Percentiles rank a stretch among this genome's conserved stretches.
phyloP scores from a whole-genome alignment of 2,113 vertebrate genomes.

The Xiphophorus hellerii region DNA sequence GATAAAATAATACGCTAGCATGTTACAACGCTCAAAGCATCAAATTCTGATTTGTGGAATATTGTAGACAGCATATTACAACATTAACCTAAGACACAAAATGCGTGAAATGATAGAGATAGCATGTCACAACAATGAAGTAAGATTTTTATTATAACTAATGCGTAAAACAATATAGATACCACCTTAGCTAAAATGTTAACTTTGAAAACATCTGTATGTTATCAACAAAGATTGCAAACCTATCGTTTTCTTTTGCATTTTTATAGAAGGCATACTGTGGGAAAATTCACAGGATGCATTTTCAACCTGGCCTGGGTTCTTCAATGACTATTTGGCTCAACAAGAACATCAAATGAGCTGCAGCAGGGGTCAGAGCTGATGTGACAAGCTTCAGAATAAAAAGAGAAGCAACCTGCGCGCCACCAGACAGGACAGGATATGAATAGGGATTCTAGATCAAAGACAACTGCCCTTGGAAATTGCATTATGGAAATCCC shows the following conservation, averaged over 20 bases:
- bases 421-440: constrained; percentile 66
- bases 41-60: too few species aligned
- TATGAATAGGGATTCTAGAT: constrained; percentile 73
- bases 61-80: too few species aligned
- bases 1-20: too few species aligned
- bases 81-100: too few species aligned
- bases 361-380: constrained; percentile 63
- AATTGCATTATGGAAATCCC: constrained; percentile 78
- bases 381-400: constrained; percentile 62
- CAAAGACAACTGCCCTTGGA: constrained; percentile 77
- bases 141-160: neutral
- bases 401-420: constrained; percentile 61
- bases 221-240: neutral
- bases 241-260: neutral
- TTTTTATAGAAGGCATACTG: constrained; percentile 13
- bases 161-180: neutral
- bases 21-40: too few species aligned
- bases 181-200: neutral
- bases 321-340: constrained; percentile 5
- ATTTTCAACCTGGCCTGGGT: constrained; percentile 27
- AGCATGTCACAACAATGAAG: neutral
- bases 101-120: too few species aligned
- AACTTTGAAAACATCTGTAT: neutral
- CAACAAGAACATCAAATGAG: constrained; percentile 32
- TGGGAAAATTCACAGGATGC: constrained; percentile 36